Evolutionary conservation across 2,888 invertebrate genomes (phyloP), one percentile per base, ranked within the genome.

Genomic region (Cylindroiulus punctatus): DNA sequence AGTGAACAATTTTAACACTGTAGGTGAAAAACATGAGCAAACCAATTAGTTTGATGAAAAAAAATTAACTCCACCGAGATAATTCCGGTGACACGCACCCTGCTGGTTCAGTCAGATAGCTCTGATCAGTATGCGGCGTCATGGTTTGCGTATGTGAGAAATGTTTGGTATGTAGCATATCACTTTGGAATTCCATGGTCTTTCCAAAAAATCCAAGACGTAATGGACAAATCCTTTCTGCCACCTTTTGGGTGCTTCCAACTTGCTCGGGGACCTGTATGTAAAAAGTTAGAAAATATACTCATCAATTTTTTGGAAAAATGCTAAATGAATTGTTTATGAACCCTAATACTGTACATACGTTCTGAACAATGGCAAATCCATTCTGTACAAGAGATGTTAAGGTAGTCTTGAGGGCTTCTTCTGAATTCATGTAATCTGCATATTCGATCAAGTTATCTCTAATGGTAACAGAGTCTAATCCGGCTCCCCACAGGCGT

Each of bases 61-160:
- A 85, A 7, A 47, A 26, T 44, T 52, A 0, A 22, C 12, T 52
- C 17, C 52, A 52, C 2, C 12, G 5, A 52, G n/a, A 1, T 19
- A 52, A 1, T 30, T 0, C 76, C 40, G 1, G 36, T 36, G 17
- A 85, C 65, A 86, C 26, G 81, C 36, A 86, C 86, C 86, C 86
- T n/a, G 86, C 86, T 32, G 86, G 86, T 84, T 86, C 86, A 32
- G 83, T 83, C 26, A 86, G 84, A 30, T 86, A 86, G 84, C 57
- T 86, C 84, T 86, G 86, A 84, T 86, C 86, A 19, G 86, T 84
- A 22, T 86, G 86, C 22, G 86, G 86, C 7, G 57, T 30, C 26
- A 84, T 47, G 1, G n/a, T 84, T 26, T 83, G 30, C 10, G 57
- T 84, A 32, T 52, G 30, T 8, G 52, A 40, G 47, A 40, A 22